Conservation (phyloP, 2,113 vertebrate species). For the Notarius lentiginosus region DNA sequence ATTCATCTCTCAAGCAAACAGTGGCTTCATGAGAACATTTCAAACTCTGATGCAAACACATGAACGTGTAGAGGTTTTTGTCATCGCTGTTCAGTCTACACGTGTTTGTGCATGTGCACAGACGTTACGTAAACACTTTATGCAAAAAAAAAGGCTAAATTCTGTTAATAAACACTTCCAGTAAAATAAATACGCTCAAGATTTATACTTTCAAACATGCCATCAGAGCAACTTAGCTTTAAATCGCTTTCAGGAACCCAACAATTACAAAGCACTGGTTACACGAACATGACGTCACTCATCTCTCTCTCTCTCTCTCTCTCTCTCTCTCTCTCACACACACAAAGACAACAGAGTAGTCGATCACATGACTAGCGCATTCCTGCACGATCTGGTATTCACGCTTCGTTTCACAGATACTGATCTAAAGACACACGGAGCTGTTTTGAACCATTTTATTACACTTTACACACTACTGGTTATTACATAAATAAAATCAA, state of each 20-base stretch:
- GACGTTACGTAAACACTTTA: background rate
- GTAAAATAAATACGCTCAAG: background rate
- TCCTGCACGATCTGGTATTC: slow-evolving; percentile 16
- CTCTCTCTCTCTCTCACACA: background rate
- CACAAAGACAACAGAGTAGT: slow-evolving; percentile 12
- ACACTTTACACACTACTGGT: background rate
- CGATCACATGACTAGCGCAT: slow-evolving; percentile 31
- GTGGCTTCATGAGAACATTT: background rate
- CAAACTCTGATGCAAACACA: background rate
- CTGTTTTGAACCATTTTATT: background rate
- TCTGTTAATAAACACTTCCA: slow-evolving; percentile 5
- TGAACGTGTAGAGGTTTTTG: background rate
- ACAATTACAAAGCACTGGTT: slow-evolving; percentile 14
- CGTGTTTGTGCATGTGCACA: background rate
- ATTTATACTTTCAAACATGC: slow-evolving; percentile 7
- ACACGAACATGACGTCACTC: slow-evolving; percentile 15
- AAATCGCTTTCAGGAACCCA: slow-evolving; percentile 4
- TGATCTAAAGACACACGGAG: background rate
- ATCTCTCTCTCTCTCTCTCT: too few relatives aligned
- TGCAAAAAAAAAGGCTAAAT: background rate
- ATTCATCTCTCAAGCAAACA: background rate
- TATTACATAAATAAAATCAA: background rate
- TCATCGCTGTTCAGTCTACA: background rate
- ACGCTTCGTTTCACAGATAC: background rate
- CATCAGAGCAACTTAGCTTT: slow-evolving; percentile 3